These are phyloP conservation scores for Lophius piscatorius DNA, from an alignment of 2,113 vertebrate genomes.

Conservation along the genomic window DNA sequence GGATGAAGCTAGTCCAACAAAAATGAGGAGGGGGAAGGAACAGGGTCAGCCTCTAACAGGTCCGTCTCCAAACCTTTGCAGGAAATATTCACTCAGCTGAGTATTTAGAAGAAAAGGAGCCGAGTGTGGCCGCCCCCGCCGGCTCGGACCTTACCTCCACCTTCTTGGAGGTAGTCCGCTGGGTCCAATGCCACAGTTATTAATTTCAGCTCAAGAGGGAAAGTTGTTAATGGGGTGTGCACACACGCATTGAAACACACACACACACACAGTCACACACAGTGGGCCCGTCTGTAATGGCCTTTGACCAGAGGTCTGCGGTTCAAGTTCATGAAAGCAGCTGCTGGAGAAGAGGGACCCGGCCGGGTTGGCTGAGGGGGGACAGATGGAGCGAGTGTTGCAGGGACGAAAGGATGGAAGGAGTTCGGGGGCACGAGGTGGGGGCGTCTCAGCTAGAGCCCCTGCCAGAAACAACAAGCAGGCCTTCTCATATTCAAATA, in stretches of 20 bases:
- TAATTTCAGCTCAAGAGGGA: conserved; percentile 26
- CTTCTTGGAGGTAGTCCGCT: too few species aligned
- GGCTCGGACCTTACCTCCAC: conserved; percentile 17
- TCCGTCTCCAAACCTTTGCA: conserved; percentile 24
- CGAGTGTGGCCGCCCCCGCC: conserved; percentile 18
- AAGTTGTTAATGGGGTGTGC: conserved; percentile 37
- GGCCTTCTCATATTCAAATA: conserved; percentile 80
- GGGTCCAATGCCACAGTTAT: conserved; percentile 41
- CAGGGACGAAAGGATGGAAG: conserved; percentile 41
- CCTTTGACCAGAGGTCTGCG: conserved; percentile 29
- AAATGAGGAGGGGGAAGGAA: conserved; percentile 11
- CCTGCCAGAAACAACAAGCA: conserved; percentile 80
- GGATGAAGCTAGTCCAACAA: not conserved
- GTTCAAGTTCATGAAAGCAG: conserved; percentile 69
- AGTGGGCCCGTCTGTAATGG: conserved; percentile 33
- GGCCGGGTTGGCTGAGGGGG: conserved; percentile 46
- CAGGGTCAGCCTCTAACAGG: conserved; percentile 15
- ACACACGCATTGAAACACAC: conserved; percentile 30
- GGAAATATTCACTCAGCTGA: conserved; percentile 52
- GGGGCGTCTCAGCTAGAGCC: conserved; percentile 39
- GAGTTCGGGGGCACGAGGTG: conserved; percentile 29
- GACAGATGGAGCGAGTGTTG: conserved; percentile 39
- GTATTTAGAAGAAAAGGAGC: conserved; percentile 36
- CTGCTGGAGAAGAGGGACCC: conserved; percentile 40
- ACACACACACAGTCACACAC: conserved; percentile 22